Evolutionary conservation across 2,113 vertebrate genomes (phyloP).

Genomic region (Rhinopomastus cyanomelas): DNA sequence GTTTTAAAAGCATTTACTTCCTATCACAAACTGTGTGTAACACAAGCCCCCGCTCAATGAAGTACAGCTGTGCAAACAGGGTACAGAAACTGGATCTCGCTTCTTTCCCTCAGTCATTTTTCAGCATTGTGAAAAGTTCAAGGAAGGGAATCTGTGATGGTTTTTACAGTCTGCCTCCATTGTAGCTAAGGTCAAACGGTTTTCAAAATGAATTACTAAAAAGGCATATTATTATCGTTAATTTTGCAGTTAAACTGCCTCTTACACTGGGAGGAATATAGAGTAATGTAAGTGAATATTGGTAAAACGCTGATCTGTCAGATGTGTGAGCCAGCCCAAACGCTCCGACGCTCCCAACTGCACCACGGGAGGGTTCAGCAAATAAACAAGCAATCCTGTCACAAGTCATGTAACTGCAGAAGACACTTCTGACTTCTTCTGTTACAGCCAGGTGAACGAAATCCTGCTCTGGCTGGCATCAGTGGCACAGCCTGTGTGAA

Average conservation of each 20-base stretch:
- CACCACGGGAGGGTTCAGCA: neutral
- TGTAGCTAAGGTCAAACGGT: conserved; percentile 65
- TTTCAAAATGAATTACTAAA: conserved; percentile 64
- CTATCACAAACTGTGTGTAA: conserved; percentile 80
- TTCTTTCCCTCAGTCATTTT: conserved; percentile 64
- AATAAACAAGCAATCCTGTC: conserved; percentile 19
- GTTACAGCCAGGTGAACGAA: neutral
- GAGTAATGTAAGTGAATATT: conserved; percentile 3
- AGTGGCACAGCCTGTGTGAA: neutral
- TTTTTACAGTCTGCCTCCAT: conserved; percentile 59
- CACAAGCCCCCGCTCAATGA: conserved; percentile 76
- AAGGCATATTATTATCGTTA: conserved; percentile 45
- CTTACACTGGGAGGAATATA: conserved; percentile 4
- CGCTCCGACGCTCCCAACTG: conserved; percentile 12
- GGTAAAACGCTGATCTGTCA: conserved; percentile 19
- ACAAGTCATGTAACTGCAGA: neutral
- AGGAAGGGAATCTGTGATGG: conserved; percentile 60
- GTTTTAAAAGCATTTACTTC: conserved; percentile 84
- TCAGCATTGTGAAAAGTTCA: conserved; percentile 69
- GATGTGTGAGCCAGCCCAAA: neutral
- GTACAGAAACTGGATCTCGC: conserved; percentile 70
- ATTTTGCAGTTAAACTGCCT: conserved; percentile 23
- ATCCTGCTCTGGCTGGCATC: neutral
- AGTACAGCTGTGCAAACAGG: conserved; percentile 90
- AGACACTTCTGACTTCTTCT: neutral